Base-by-base conservation (phyloP, 2,113 vertebrate species). In the Morone chrysops region DNA sequence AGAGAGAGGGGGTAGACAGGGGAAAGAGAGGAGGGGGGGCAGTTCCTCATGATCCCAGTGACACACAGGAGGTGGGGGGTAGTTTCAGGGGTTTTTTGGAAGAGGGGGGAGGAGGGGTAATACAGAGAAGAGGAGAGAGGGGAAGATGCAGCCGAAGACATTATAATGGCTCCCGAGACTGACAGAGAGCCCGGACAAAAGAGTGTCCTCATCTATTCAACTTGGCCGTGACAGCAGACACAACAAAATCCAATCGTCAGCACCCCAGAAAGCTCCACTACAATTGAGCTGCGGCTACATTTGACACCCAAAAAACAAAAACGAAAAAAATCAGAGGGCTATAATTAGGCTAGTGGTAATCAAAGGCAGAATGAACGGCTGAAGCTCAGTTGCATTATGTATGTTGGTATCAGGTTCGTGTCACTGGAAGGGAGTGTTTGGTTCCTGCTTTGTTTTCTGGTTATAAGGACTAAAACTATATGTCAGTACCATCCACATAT, bases 181-280 rank as follows among this genome's bases (percentile, higher is more conserved):
- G 84, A 91, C 87, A 89, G 83, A 74, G 74, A 61, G 25, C 80
- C 16, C 31, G 68, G 87, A 94, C 90, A 94, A 93, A 92, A 87
- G 88, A 85, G 83, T 1, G 80, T 90, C 89, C 82, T 85, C 73
- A 51, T 90, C 87, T 82, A 89, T 90, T 92, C 89, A 93, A 75
- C 72, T 83, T 66, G 47, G 65, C 81, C 20, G 31, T 84, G 83
- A 91, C 89, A 86, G 86, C 86, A 91, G 87, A 93, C 85, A 88
- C 89, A 91, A 90, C 88, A 90, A 59, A 85, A 89, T 38, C 79
- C 83, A 62, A 76, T 36, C 82, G 68, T 67, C 78, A 66, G 60
- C 80, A 59, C 66, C 68, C 62, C 76, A 75, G 84, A 92, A 80
- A 83, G 84, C 79, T 73, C 76, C 6, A 57, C 69, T 70, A 70